phyloP scores from a whole-genome alignment of 2,888 invertebrate genomes.

The Aphodius granarius region DNA sequence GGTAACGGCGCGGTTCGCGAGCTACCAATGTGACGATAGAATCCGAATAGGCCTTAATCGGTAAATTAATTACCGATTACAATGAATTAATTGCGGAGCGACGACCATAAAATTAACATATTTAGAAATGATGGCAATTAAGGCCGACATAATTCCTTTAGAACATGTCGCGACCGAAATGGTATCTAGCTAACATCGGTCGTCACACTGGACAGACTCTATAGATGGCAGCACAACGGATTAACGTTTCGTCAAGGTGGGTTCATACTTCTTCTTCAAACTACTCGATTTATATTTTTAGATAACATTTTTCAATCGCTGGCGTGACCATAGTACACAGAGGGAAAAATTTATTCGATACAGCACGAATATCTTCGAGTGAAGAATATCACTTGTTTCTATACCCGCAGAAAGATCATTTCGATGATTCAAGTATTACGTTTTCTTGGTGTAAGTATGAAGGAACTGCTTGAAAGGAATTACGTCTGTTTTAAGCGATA shows the following conservation, averaged over 20 bases:
- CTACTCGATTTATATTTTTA: no score
- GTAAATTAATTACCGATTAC: not conserved
- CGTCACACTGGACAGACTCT: not conserved
- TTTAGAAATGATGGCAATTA: not conserved
- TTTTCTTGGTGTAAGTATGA: no score
- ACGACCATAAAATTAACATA: not conserved
- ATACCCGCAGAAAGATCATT: no score
- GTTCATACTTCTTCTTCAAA: not conserved
- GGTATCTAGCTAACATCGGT: not conserved
- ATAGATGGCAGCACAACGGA: not conserved
- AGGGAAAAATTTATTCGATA: no score
- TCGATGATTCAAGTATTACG: no score
- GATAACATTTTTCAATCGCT: no score
- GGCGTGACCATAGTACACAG: no score
- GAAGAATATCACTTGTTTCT: no score
- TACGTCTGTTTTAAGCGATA: no score
- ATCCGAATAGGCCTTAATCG: not conserved
- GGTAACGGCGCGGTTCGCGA: not conserved
- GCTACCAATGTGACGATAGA: not conserved
- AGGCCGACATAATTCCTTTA: not conserved
- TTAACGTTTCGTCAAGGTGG: not conserved
- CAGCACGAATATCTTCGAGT: no score
- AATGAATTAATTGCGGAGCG: not conserved
- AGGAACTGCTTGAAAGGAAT: no score
- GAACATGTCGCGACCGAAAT: not conserved